These are phyloP conservation scores for Lagria hirta DNA, from an alignment of 2,888 invertebrate genomes.

Conservation along the genomic window DNA sequence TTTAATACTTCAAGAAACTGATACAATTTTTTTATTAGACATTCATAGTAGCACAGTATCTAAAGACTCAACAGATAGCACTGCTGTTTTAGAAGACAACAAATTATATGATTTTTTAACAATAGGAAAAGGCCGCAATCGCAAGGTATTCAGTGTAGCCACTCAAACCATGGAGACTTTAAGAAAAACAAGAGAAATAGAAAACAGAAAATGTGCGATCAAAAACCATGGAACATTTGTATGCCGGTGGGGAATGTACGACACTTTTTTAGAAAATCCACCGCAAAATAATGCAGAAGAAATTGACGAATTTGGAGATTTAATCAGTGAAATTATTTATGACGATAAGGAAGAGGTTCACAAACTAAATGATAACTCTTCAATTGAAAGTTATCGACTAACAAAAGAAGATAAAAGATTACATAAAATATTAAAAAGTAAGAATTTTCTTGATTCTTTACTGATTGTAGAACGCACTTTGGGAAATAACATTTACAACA, in stretches of 20 bases:
- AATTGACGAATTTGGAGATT: background rate
- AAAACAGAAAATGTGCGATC: constrained; percentile 53
- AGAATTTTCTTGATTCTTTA: constrained; percentile 62
- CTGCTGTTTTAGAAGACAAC: constrained; percentile 63
- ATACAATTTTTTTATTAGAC: constrained; percentile 65
- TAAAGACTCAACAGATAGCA: constrained; percentile 60
- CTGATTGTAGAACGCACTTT: constrained; percentile 71
- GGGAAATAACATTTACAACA: constrained; percentile 66
- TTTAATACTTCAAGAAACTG: constrained; percentile 67
- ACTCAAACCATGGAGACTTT: constrained; percentile 67
- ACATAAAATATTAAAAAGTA: constrained; percentile 45
- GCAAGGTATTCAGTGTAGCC: constrained; percentile 67
- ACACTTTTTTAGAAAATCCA: constrained; percentile 61
- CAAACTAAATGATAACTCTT: constrained; percentile 31
- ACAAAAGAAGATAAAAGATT: constrained; percentile 48
- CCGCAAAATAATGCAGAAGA: background rate
- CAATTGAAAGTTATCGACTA: constrained; percentile 41
- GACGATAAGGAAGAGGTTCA: constrained; percentile 26
- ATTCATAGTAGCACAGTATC: constrained; percentile 65
- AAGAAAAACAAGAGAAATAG: constrained; percentile 66
- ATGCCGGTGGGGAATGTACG: constrained; percentile 77
- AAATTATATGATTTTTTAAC: constrained; percentile 68
- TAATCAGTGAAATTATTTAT: constrained; percentile 5
- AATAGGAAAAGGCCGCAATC: constrained; percentile 65
- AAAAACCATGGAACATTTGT: constrained; percentile 66